These are phyloP conservation scores for Lateolabrax maculatus DNA, from an alignment of 2,797 vertebrate genomes.

Conservation along the genomic window DNA sequence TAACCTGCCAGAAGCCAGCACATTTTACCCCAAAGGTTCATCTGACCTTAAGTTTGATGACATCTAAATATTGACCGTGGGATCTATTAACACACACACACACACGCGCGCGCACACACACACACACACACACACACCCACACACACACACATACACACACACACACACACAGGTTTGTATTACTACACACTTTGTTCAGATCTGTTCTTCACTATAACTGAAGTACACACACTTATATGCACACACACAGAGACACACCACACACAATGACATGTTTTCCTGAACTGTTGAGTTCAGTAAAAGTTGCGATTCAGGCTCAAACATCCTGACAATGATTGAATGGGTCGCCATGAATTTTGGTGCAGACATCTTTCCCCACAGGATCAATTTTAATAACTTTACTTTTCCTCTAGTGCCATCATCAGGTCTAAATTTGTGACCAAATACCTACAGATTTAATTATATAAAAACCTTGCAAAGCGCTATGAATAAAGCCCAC, in stretches of 20 bases:
- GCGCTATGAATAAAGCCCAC: no score
- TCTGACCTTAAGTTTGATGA: constrained; percentile 32
- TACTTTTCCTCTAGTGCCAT: background rate
- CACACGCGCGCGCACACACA: constrained; percentile 2
- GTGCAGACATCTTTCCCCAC: background rate
- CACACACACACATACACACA: no score
- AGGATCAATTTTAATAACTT: background rate
- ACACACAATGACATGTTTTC: background rate
- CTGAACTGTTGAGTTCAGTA: no score
- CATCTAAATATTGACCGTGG: constrained; percentile 29
- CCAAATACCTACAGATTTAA: background rate
- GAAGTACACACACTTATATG: background rate
- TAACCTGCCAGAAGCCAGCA: background rate
- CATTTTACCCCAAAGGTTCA: background rate
- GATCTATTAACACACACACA: background rate
- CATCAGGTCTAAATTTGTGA: background rate
- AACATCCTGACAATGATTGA: background rate
- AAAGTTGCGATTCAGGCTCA: background rate
- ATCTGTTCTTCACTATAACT: background rate
- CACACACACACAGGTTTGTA: background rate
- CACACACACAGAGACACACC: background rate
- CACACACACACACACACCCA: background rate
- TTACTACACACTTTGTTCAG: background rate
- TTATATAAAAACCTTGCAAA: no score
- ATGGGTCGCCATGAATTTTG: background rate